Evolutionary conservation across 2,888 invertebrate genomes (phyloP).

Genomic region (Scrobipalpa costella): DNA sequence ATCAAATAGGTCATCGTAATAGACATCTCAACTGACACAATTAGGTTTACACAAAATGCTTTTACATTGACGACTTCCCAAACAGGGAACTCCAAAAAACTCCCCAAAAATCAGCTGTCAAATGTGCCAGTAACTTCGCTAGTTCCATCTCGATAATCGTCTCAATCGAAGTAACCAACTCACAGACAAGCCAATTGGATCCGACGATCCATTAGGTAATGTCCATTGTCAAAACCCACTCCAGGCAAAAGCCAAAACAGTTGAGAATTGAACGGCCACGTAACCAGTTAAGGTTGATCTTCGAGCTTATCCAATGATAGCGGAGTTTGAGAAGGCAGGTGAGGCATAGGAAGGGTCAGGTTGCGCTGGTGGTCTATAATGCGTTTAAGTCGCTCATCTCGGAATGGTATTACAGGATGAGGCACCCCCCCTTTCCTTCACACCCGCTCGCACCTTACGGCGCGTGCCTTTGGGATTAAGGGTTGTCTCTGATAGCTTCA

Average conservation of each 20-base stretch:
- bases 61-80: conserved; percentile 6
- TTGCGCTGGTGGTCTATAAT: conserved; percentile 62
- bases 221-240: conserved; percentile 75
- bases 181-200: conserved; percentile 54
- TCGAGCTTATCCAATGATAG: conserved; percentile 31
- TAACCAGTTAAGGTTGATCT: conserved; percentile 52
- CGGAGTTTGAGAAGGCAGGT: not conserved
- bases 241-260: conserved; percentile 68
- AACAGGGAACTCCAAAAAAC: not conserved
- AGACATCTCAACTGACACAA: not conserved
- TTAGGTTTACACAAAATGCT: not conserved
- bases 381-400: conserved; percentile 78
- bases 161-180: conserved; percentile 49
- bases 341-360: conserved; percentile 45
- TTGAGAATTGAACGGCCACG: conserved; percentile 61
- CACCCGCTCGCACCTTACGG: conserved; percentile 52
- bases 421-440: conserved; percentile 48
- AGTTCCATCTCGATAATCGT: conserved; percentile 42
- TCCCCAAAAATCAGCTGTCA: not conserved
- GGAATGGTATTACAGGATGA: conserved; percentile 76
- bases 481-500: conserved; percentile 53
- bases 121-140: not conserved
- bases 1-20: not conserved
- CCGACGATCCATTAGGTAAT: conserved; percentile 69
- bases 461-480: conserved; percentile 62